These are phyloP conservation scores for Pristionchus japonicus DNA, from an alignment of 2,888 invertebrate species.

Conservation along the genomic window DNA sequence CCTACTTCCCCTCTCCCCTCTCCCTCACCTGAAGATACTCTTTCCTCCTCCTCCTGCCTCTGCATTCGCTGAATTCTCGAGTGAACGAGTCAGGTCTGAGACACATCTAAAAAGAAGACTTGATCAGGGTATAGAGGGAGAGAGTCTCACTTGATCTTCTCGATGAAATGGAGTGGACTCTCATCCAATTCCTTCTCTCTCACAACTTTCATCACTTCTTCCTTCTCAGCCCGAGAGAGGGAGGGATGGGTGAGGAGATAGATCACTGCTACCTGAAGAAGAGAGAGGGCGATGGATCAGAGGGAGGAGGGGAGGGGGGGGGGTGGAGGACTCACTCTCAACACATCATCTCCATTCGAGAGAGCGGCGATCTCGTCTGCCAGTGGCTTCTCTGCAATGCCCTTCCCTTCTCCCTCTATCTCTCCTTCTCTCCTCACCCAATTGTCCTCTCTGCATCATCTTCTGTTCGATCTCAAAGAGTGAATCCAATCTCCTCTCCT, in stretches of 20 bases:
- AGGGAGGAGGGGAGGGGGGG: not conserved
- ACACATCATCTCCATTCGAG: conserved; percentile 62
- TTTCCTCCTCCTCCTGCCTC: not conserved
- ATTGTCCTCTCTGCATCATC: conserved; percentile 84
- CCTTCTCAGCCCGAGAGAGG: conserved; percentile 54
- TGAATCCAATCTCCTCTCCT: conserved; percentile 88
- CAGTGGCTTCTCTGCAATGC: conserved; percentile 62
- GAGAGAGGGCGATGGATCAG: not conserved
- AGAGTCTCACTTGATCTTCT: conserved; percentile 55
- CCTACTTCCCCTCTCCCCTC: conserved; percentile 82
- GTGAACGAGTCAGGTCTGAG: conserved; percentile 21
- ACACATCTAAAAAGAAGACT: conserved; percentile 19
- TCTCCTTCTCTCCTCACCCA: conserved; percentile 76
- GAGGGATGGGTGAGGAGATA: conserved; percentile 61
- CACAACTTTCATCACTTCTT: conserved; percentile 61
- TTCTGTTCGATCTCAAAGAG: conserved; percentile 98
- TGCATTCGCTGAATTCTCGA: not conserved
- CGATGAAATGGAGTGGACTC: conserved; percentile 68
- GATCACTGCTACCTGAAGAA: conserved; percentile 61
- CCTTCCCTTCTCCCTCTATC: not conserved
- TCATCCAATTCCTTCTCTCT: conserved; percentile 65
- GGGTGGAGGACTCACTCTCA: conserved; percentile 52
- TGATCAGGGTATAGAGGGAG: not conserved
- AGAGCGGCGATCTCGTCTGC: conserved; percentile 56
- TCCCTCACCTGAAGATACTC: conserved; percentile 30